Conservation (phyloP, 2,888 invertebrate genomes). For the Agrypnus murinus region DNA sequence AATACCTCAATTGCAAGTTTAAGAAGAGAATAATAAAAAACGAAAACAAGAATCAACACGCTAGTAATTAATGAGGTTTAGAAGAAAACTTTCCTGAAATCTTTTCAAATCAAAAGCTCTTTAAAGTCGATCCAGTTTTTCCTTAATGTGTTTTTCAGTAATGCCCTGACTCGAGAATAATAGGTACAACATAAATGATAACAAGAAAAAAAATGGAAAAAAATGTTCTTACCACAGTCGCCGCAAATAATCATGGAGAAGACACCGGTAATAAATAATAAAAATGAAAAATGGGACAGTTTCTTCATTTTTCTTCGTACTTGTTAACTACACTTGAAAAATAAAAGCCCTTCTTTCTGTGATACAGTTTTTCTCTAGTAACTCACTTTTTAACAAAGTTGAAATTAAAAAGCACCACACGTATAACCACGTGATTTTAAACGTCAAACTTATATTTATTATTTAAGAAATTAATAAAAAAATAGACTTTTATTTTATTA, state of each 20-base stretch:
- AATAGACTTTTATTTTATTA: no score
- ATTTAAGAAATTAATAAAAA: no score
- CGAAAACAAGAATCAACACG: slow-evolving; percentile 12
- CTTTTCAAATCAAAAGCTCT: no score
- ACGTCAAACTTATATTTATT: no score
- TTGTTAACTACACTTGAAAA: slow-evolving; percentile 24
- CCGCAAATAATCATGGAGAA: slow-evolving; percentile 24
- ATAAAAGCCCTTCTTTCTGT: slow-evolving; percentile 1
- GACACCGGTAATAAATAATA: slow-evolving; percentile 30
- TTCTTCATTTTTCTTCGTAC: slow-evolving; percentile 33
- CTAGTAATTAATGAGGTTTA: slow-evolving; percentile 14
- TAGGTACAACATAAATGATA: slow-evolving; percentile 7
- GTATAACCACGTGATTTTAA: no score
- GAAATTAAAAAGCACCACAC: no score
- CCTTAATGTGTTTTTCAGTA: no score
- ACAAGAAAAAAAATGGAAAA: slow-evolving; percentile 5
- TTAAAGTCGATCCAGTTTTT: no score
- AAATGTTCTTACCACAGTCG: slow-evolving; percentile 37
- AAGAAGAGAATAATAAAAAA: neutral
- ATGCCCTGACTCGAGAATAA: neutral
- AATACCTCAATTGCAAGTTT: neutral
- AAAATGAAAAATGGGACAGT: slow-evolving; percentile 27
- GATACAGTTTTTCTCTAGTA: neutral
- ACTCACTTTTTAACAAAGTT: neutral
- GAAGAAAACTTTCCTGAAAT: no score